phyloP scores from a whole-genome alignment of 2,888 invertebrate genomes.

The Hermodice carunculata region DNA sequence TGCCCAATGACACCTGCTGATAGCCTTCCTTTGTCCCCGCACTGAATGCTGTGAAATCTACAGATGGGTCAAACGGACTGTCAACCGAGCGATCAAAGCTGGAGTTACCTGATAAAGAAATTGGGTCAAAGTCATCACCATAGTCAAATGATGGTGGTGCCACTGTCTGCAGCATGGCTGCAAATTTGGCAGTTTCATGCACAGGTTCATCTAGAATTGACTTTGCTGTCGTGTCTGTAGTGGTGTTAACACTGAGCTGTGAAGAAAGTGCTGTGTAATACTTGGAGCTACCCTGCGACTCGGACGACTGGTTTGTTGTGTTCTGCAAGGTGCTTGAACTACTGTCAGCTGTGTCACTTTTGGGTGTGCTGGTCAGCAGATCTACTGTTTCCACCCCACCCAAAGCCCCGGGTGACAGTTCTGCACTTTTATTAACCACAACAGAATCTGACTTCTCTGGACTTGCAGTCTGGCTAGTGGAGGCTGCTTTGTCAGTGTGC shows the following conservation, averaged over 20 bases:
- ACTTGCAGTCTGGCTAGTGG: no score
- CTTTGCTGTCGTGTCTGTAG: no score
- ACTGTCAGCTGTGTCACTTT: neutral
- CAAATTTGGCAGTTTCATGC: constrained; percentile 35
- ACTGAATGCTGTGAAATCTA: no score
- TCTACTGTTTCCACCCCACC: no score
- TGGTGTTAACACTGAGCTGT: constrained; percentile 13
- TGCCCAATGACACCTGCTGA: no score
- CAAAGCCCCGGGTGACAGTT: no score
- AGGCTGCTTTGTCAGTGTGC: no score
- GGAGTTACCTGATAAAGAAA: neutral
- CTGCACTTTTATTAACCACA: no score
- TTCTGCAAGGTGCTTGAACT: neutral
- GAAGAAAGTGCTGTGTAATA: constrained; percentile 19
- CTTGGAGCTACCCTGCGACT: neutral
- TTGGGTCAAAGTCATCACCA: constrained; percentile 26
- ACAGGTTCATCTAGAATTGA: neutral
- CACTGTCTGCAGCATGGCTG: constrained; percentile 38
- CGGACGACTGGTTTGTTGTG: neutral
- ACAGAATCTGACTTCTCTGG: no score
- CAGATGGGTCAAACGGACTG: no score
- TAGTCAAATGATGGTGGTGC: constrained; percentile 38
- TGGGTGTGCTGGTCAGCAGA: constrained; percentile 29
- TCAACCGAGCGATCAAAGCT: no score
- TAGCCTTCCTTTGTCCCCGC: no score